A percentile compares a stretch with the other conserved stretches of the same genome.
These are phyloP conservation scores for Desmophyllum pertusum DNA, from an alignment of 92 coral and sea anemone genomes.

Conservation along the genomic window DNA sequence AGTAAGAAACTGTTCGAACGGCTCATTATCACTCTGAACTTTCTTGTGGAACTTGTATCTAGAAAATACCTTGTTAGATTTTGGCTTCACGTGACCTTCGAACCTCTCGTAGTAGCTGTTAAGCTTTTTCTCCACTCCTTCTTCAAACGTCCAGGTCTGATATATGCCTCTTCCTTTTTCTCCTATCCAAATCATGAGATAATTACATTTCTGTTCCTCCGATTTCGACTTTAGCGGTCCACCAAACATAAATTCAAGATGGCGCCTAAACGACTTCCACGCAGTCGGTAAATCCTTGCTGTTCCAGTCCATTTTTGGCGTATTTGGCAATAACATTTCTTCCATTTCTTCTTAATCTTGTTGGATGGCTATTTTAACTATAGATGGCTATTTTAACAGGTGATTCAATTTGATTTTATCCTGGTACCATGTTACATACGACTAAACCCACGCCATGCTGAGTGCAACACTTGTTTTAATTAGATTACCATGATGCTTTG, in stretches of 20 bases:
- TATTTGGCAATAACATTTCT: background rate
- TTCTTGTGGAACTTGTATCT: constrained; percentile 58
- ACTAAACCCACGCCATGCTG: background rate
- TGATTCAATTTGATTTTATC: background rate
- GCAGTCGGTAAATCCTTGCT: constrained; percentile 11
- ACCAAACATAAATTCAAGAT: constrained; percentile 29
- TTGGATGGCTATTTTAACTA: background rate
- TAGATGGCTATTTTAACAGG: constrained; percentile 11
- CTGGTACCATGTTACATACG: constrained; percentile 12
- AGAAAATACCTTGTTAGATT: constrained; percentile 41
- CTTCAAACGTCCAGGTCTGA: constrained; percentile 58
- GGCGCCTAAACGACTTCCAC: constrained; percentile 1
- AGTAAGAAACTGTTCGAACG: constrained; percentile 47
- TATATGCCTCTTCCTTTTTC: constrained; percentile 53
- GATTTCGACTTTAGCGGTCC: constrained; percentile 29
- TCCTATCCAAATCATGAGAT: constrained; percentile 43
- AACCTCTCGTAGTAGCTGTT: constrained; percentile 3
- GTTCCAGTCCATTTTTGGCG: constrained; percentile 13
- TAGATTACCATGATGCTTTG: background rate
- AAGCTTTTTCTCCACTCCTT: no score
- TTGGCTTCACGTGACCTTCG: constrained; percentile 19
- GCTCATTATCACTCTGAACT: constrained; percentile 15
- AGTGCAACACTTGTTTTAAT: no score
- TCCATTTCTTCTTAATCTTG: background rate
- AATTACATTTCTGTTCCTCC: constrained; percentile 41